These are phyloP conservation scores for Petrosia ficiformis DNA, from an alignment of 37 sponge, comb jelly and placozoan genomes.

Conservation along the genomic window DNA sequence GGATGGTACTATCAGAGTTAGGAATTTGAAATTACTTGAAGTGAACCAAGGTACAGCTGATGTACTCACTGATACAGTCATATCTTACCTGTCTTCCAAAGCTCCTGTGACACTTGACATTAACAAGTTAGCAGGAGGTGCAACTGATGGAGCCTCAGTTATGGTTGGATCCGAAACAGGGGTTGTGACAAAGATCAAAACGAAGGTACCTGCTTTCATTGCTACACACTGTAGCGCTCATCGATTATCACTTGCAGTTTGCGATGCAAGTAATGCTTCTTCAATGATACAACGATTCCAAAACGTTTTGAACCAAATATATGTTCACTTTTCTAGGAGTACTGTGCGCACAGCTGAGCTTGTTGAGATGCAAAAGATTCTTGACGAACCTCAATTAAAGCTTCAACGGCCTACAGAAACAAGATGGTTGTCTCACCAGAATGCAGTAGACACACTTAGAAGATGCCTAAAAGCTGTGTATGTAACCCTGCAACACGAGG, in stretches of 20 bases:
- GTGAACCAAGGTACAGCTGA: constrained; percentile 4
- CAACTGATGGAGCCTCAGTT: too few species aligned
- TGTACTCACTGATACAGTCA: too few species aligned
- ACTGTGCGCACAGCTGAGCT: constrained; percentile 14
- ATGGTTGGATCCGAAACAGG: too few species aligned
- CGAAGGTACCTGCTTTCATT: too few species aligned
- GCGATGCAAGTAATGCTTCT: constrained; percentile 24
- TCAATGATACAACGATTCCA: constrained; percentile 19
- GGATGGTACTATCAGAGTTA: neutral
- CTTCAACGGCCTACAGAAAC: constrained; percentile 19
- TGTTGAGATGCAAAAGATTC: constrained; percentile 12
- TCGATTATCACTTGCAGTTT: constrained; percentile 16
- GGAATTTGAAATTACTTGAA: constrained; percentile 22
- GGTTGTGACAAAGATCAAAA: too few species aligned
- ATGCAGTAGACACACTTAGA: constrained; percentile 14
- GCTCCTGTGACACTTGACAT: constrained; percentile 16
- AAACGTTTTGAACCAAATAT: constrained; percentile 8
- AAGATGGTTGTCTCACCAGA: constrained; percentile 14
- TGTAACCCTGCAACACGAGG: constrained; percentile 11
- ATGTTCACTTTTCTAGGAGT: constrained; percentile 16
- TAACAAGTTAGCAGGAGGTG: constrained; percentile 14
- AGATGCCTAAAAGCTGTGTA: constrained; percentile 12
- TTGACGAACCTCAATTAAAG: too few species aligned
- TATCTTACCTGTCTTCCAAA: constrained; percentile 11
- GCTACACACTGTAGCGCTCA: constrained; percentile 20